Base-by-base conservation (phyloP, 2,797 vertebrate genomes). In the Lagodon rhomboides region DNA sequence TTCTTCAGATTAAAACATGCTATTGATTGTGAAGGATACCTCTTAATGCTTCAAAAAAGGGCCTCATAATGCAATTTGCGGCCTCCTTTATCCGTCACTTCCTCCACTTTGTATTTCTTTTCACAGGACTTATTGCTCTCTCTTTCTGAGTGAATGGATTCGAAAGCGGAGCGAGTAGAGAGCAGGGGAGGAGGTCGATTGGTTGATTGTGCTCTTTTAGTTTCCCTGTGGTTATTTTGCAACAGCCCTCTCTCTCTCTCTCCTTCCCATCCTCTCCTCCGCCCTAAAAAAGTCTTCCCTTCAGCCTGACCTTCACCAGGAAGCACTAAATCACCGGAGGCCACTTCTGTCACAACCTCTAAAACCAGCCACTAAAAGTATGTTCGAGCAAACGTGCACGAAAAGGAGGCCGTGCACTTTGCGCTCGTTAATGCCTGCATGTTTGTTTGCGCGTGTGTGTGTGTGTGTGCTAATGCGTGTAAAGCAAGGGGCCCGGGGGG, bases 261-360 rank as follows among this genome's bases (percentile, higher is more conserved):
- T 22, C 43, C 53, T 51, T 72, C 55, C 49, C n/a, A 47, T 68
- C 47, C n/a, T 47, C 54, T 30, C 54, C 43, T 72, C 68, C 44
- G 51, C 51, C 51, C 75, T 80, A 88, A 85, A 76, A 80, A 75
- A 75, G 55, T 58, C 47, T 30, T 68, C 30, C 70, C 58, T 82
- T 86, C 75, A 84, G 67, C 67, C 43, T 75, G 84, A 84, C 85
- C 89, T 87, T 86, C 79, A 83, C 75, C 83, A 80, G 89, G 88
- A 93, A 93, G 85, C 88, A 90, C 72, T 93, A 78, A 93, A 93
- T 93, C 86, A 90, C 66, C 8, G 17, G 79, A 84, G 79, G 77
- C 84, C 83, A 83, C 69, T 70, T 77, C 83, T 84, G 85, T 89
- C 86, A 82, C 81, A 88, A 70, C 76, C 65, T 85, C 54, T 38